phyloP scores from a whole-genome alignment of 2,888 invertebrate species.

The Dioctria rufipes region DNA sequence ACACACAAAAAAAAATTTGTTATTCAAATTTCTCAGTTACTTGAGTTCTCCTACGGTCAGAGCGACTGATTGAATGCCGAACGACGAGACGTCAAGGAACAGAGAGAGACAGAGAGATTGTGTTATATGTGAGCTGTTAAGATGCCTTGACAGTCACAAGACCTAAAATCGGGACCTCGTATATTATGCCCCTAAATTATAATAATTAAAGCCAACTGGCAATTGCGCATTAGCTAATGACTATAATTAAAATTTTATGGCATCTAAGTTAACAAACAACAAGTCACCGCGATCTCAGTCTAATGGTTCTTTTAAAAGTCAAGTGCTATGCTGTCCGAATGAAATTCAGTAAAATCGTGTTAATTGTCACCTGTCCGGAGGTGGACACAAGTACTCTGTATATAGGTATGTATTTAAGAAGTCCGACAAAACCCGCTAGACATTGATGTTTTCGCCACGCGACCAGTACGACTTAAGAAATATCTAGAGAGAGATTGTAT shows the following conservation, averaged over 20 bases:
- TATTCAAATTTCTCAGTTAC: constrained; percentile 53
- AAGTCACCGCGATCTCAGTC: constrained; percentile 27
- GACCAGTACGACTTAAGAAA: background rate
- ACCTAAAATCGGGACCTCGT: constrained; percentile 22
- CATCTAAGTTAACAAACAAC: constrained; percentile 51
- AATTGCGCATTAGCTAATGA: constrained; percentile 53
- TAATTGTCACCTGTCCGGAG: background rate
- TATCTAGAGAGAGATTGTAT: background rate
- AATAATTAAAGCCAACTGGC: constrained; percentile 51
- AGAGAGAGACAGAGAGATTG: background rate
- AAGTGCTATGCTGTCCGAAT: background rate
- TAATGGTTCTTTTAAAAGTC: constrained; percentile 13
- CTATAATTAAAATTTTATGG: constrained; percentile 44
- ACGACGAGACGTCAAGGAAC: background rate
- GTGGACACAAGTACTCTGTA: background rate
- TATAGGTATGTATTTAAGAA: background rate
- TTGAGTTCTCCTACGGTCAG: constrained; percentile 22
- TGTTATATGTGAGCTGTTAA: constrained; percentile 40
- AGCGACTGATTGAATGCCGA: constrained; percentile 33
- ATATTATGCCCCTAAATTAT: constrained; percentile 46
- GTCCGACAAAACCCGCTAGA: background rate
- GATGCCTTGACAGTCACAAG: constrained; percentile 38
- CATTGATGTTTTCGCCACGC: background rate
- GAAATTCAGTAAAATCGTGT: background rate
- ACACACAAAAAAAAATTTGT: constrained; percentile 23